Percentiles rank a stretch among this genome's conserved stretches.
Evolutionary conservation across 2,113 vertebrate species (phyloP).

Genomic region (Lates calcarifer): DNA sequence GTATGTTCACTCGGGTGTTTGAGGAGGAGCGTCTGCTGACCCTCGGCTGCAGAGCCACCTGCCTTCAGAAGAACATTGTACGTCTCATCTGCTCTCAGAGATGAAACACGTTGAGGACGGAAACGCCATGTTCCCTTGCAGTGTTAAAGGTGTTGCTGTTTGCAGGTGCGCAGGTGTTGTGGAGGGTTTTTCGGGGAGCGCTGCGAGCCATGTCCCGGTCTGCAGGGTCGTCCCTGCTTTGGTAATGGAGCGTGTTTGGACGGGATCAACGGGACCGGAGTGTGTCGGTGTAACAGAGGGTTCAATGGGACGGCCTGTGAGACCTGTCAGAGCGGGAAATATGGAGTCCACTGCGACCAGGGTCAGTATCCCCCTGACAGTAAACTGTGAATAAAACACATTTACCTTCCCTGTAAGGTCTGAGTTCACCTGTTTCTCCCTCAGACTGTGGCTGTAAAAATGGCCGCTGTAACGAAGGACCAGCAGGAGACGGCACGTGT

Average conservation of each 20-base stretch:
- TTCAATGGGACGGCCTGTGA: conserved; percentile 92
- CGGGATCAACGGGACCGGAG: conserved; percentile 86
- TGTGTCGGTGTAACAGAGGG: conserved; percentile 84
- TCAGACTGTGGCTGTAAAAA: conserved; percentile 88
- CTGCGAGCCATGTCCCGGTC: conserved; percentile 91
- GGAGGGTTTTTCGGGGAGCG: conserved; percentile 89
- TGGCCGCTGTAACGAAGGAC: conserved; percentile 88
- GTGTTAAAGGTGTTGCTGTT: background rate
- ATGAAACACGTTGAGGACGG: too few relatives aligned
- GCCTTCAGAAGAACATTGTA: conserved; percentile 84
- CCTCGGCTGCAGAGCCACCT: conserved; percentile 86
- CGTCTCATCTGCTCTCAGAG: conserved; percentile 28
- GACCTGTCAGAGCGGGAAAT: conserved; percentile 85
- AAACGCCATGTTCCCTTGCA: background rate
- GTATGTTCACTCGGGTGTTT: conserved; percentile 76
- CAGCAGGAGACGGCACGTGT: conserved; percentile 88
- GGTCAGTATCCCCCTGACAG: conserved; percentile 64
- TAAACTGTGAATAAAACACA: background rate
- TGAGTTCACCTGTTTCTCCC: background rate
- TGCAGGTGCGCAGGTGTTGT: conserved; percentile 89
- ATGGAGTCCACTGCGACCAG: conserved; percentile 91
- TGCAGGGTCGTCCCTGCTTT: conserved; percentile 80
- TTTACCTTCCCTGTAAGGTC: too few relatives aligned
- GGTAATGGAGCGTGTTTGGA: conserved; percentile 90
- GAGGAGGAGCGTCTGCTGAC: conserved; percentile 66